Evolutionary conservation across 1,140 invertebrate genomes (phyloP).

Genomic region (Medauroidea extradentata): DNA sequence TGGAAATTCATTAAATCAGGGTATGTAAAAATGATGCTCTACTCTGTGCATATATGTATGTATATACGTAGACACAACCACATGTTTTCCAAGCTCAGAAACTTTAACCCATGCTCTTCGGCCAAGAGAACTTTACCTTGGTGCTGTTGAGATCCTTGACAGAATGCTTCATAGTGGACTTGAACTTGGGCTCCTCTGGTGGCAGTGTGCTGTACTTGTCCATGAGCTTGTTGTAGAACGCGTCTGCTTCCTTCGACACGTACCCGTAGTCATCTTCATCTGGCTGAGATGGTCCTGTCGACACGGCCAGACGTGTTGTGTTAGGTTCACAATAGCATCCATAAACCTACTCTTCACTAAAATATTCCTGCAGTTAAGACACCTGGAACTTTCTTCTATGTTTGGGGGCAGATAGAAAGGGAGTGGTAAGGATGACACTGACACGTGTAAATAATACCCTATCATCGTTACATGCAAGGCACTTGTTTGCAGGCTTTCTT

Average conservation of each 20-base stretch:
- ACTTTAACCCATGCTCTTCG: not conserved
- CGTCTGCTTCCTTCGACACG: constrained; percentile 73
- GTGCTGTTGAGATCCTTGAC: constrained; percentile 57
- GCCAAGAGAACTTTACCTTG: constrained; percentile 39
- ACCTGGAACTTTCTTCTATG: no score
- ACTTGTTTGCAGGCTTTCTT: no score
- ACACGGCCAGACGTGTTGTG: not conserved
- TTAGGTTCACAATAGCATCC: no score
- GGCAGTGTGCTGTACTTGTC: constrained; percentile 71
- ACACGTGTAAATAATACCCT: no score
- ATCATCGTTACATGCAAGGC: no score
- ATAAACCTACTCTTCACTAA: no score
- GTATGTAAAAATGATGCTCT: not conserved
- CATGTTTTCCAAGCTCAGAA: not conserved
- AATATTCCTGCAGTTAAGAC: no score
- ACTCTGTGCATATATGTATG: no score
- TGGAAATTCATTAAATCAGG: not conserved
- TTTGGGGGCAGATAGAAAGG: no score
- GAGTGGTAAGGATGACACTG: no score
- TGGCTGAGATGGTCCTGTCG: constrained; percentile 62
- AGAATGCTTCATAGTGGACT: constrained; percentile 28
- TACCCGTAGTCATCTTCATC: constrained; percentile 90
- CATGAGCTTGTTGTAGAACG: constrained; percentile 77
- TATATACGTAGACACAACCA: not conserved
- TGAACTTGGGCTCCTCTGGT: constrained; percentile 55